These are phyloP conservation scores for Leptodactylus fuscus DNA, from an alignment of 2,113 vertebrate species.

Conservation along the genomic window DNA sequence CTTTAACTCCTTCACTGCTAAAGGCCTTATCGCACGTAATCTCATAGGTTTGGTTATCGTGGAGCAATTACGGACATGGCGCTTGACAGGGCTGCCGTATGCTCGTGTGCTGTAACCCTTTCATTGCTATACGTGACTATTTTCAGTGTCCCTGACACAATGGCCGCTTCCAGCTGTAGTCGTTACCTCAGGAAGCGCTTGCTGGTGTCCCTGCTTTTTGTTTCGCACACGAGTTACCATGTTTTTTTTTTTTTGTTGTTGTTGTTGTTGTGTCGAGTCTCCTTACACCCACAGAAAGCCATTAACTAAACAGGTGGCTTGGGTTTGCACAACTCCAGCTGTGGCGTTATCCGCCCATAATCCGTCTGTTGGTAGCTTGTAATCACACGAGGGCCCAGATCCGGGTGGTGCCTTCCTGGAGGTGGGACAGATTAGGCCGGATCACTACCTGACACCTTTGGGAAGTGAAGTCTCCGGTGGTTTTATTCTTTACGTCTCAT, in stretches of 20 bases:
- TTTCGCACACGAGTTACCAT: neutral
- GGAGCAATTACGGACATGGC: neutral
- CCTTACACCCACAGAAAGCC: conserved; percentile 22
- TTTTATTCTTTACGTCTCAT: neutral
- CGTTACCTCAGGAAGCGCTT: neutral
- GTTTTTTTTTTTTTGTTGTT: neutral
- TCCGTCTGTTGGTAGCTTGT: conserved; percentile 27
- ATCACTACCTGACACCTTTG: conserved; percentile 2
- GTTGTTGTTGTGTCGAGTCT: neutral
- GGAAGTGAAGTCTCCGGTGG: conserved; percentile 4
- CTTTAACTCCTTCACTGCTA: neutral
- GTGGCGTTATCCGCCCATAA: conserved; percentile 43
- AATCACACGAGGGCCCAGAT: conserved; percentile 50
- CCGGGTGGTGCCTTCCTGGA: conserved; percentile 43
- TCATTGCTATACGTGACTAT: neutral
- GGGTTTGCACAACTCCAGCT: conserved; percentile 40
- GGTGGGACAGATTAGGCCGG: conserved; percentile 5
- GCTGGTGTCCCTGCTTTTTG: neutral
- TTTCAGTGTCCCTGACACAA: neutral
- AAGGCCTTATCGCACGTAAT: neutral
- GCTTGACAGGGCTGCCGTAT: neutral
- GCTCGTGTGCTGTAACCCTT: neutral
- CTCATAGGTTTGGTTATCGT: neutral
- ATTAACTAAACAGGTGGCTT: conserved; percentile 49
- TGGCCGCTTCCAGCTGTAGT: neutral